Percentiles rank a stretch among this genome's conserved stretches.
Conservation (phyloP, 1,140 invertebrate species). For the Orchesella cincta region DNA sequence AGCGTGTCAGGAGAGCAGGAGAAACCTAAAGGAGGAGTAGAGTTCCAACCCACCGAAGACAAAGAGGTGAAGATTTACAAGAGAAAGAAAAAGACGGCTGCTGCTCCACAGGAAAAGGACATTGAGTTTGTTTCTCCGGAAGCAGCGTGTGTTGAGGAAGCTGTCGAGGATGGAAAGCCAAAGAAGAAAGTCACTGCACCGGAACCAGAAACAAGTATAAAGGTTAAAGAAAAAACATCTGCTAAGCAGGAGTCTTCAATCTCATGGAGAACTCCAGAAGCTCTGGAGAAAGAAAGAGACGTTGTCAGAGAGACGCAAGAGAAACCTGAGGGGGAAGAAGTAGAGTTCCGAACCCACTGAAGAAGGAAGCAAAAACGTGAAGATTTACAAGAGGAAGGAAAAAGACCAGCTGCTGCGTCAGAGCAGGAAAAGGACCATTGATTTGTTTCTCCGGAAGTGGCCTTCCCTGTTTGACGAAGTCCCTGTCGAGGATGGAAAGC, state of each 20-base stretch:
- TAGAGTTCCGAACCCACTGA: background rate
- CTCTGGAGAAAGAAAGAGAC: background rate
- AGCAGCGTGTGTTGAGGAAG: background rate
- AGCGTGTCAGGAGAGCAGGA: background rate
- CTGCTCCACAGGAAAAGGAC: background rate
- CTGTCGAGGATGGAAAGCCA: background rate
- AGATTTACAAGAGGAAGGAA: background rate
- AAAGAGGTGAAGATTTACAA: background rate
- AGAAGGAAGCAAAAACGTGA: background rate
- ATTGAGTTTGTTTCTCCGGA: background rate
- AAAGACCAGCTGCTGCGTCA: background rate
- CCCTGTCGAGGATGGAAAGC: background rate
- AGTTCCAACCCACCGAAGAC: background rate
- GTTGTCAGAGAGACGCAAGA: too few relatives aligned
- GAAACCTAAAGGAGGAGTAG: too few relatives aligned
- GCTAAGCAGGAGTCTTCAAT: background rate
- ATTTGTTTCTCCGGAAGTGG: background rate
- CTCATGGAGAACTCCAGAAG: background rate
- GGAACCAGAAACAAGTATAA: too few relatives aligned
- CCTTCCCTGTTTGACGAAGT: background rate
- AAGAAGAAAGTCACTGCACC: background rate
- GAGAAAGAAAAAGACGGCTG: background rate
- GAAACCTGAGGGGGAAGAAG: background rate
- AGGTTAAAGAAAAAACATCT: conserved; percentile 31
- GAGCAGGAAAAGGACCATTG: background rate